Evolutionary conservation across 1,140 invertebrate species (phyloP).

Genomic region (Nylanderia fulva): DNA sequence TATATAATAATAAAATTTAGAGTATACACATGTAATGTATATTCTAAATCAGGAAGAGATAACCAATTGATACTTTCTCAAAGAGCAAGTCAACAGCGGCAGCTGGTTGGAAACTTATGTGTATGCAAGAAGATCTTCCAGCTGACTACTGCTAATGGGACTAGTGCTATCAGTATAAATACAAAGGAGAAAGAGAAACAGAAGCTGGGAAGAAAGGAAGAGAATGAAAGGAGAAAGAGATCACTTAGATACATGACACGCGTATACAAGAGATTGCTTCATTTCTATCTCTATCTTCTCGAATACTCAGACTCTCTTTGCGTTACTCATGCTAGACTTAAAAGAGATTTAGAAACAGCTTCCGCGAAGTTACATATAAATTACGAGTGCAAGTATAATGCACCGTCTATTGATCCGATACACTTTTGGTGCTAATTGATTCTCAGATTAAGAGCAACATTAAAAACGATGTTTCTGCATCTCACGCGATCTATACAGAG

Average conservation of each 20-base stretch:
- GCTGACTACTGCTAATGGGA: conserved; percentile 74
- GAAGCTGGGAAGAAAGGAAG: neutral
- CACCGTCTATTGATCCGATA: conserved; percentile 24
- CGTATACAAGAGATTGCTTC: neutral
- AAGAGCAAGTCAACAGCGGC: conserved; percentile 75
- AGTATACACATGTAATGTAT: too few relatives aligned
- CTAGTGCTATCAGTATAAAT: conserved; percentile 73
- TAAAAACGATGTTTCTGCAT: conserved; percentile 33
- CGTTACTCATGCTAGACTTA: conserved; percentile 24
- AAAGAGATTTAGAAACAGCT: conserved; percentile 51
- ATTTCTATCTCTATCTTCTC: conserved; percentile 12
- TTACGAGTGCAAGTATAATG: conserved; percentile 26
- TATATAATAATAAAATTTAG: too few relatives aligned
- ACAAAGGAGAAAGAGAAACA: conserved; percentile 34
- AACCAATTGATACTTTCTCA: conserved; percentile 69
- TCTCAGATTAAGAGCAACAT: conserved; percentile 53
- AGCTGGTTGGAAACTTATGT: conserved; percentile 76
- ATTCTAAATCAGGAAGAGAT: too few relatives aligned
- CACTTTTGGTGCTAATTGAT: conserved; percentile 52
- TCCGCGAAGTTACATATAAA: conserved; percentile 41
- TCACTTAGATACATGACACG: conserved; percentile 12
- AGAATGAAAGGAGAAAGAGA: conserved; percentile 42
- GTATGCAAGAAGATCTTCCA: conserved; percentile 64
- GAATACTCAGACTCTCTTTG: neutral
- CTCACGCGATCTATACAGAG: conserved; percentile 7